Evolutionary conservation across 2,888 invertebrate species (phyloP), one percentile per base, ranked within the genome.

Genomic region (Meganola albula): DNA sequence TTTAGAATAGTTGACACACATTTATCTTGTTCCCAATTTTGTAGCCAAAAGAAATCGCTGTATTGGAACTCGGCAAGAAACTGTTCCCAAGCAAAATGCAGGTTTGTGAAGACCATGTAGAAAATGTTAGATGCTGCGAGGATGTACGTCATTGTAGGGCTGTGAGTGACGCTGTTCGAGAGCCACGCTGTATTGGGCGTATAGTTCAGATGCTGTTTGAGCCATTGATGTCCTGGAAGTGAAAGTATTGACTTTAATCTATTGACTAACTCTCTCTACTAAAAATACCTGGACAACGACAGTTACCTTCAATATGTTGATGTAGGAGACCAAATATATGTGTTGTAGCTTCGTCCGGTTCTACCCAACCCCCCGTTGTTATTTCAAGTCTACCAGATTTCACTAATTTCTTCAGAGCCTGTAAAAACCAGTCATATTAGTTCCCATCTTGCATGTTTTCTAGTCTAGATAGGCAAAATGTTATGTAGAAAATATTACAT

Each of bases 141-240:
- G 8, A 99, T 77, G 65, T 98, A 98, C 0, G 97, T 92, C 62
- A 97, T 91, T 0, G 97, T 97, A 7, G 95, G 92, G 8, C 97
- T 96, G 65, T 98, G 97, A 0, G 97, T 96, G 57, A 99, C 97
- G 0, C 96, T 97, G 74, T 97, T 98, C 3, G 98, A 95, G 0
- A 97, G 92, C 98, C 98, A 99, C 14, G 91, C 94, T 1, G 86
- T 77, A 56, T 90, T 89, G 1, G 96, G 95, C n/a, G 87, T 87
- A 13, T 94, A 90, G 50, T 93, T 94, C 21, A 97, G 77, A 71
- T 95, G 91, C 33, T 90, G 88, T 61, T 91, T 91, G 6, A 96
- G 68, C 96, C 96, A 97, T 58, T 96, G 95, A 63, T 96, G 96
- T 44, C 95, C 95, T 93, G 82, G 7, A 82, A 16, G 16, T 16